Conservation (phyloP, 1,140 invertebrate species). For the Adelges cooleyi region DNA sequence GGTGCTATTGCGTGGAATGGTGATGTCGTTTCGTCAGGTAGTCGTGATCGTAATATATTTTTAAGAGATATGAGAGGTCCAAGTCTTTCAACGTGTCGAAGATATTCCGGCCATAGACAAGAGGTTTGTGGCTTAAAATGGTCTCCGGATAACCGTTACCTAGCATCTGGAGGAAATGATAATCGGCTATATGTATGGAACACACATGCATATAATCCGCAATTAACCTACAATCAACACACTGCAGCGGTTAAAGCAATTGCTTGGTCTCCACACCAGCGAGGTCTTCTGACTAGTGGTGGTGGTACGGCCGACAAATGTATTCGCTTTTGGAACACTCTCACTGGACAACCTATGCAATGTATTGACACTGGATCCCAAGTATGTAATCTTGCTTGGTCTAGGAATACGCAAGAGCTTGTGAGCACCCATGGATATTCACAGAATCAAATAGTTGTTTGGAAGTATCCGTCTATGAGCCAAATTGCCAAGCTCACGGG, state of each 20-base stretch:
- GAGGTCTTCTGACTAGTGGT: constrained; percentile 91
- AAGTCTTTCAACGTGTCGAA: constrained; percentile 55
- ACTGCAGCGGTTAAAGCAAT: constrained; percentile 98
- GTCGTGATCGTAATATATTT: constrained; percentile 84
- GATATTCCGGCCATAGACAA: constrained; percentile 84
- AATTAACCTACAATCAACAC: constrained; percentile 96
- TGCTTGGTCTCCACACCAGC: constrained; percentile 99
- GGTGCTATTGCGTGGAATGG: constrained; percentile 97
- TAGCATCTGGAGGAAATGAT: constrained; percentile 98
- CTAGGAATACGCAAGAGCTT: constrained; percentile 94
- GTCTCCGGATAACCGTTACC: constrained; percentile 97
- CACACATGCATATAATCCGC: constrained; percentile 70
- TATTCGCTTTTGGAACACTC: constrained; percentile 97
- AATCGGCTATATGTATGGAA: constrained; percentile 99
- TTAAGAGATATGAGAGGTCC: constrained; percentile 89
- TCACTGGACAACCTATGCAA: constrained; percentile 98
- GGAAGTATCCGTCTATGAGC: constrained; percentile 96
- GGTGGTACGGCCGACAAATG: constrained; percentile 97
- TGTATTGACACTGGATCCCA: constrained; percentile 87
- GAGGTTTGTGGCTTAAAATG: constrained; percentile 97
- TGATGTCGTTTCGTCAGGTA: constrained; percentile 91
- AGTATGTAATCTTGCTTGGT: constrained; percentile 99
- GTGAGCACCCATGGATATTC: constrained; percentile 98
- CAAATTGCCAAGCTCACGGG: constrained; percentile 94
- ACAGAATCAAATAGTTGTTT: constrained; percentile 98